A percentile compares a stretch with the other conserved stretches of the same genome.
Conservation (phyloP, 2,797 vertebrate species). For the Myoxocephalus aenaeus region DNA sequence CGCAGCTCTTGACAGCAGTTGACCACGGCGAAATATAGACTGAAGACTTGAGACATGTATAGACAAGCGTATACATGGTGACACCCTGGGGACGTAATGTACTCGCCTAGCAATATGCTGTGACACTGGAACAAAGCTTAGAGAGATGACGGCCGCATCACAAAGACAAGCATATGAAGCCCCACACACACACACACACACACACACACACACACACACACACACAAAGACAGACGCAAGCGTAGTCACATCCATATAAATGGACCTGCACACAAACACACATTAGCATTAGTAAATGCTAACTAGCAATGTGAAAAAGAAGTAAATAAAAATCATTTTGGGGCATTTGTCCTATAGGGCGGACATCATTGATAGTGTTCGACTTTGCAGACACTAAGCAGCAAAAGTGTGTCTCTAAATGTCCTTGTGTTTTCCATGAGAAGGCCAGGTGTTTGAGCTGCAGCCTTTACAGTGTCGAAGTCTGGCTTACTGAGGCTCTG, state of each 20-base stretch:
- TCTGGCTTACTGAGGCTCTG: conserved; percentile 12
- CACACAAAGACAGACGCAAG: not conserved
- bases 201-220: conserved; percentile 19
- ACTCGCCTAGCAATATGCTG: conserved; percentile 58
- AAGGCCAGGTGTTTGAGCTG: conserved; percentile 23
- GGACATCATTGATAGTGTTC: not conserved
- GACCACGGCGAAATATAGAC: conserved; percentile 76
- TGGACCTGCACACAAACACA: not conserved
- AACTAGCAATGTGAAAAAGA: not conserved
- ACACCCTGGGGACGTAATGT: conserved; percentile 61
- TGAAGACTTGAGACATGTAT: conserved; percentile 62
- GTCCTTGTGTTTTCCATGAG: not conserved
- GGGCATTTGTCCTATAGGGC: too few species aligned
- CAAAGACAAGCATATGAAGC: conserved; percentile 31
- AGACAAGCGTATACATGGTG: conserved; percentile 64
- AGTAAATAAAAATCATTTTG: not conserved
- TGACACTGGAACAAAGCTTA: conserved; percentile 61
- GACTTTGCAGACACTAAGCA: not conserved
- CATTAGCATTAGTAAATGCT: not conserved
- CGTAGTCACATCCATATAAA: conserved; percentile 4
- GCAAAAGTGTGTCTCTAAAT: conserved; percentile 4
- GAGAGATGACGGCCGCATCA: conserved; percentile 37
- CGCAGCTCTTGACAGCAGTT: conserved; percentile 75
- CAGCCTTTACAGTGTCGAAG: not conserved
- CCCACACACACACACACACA: not conserved